These are phyloP conservation scores for Nyleta sp. DNA, from an alignment of 2,888 invertebrate genomes.

Conservation along the genomic window DNA sequence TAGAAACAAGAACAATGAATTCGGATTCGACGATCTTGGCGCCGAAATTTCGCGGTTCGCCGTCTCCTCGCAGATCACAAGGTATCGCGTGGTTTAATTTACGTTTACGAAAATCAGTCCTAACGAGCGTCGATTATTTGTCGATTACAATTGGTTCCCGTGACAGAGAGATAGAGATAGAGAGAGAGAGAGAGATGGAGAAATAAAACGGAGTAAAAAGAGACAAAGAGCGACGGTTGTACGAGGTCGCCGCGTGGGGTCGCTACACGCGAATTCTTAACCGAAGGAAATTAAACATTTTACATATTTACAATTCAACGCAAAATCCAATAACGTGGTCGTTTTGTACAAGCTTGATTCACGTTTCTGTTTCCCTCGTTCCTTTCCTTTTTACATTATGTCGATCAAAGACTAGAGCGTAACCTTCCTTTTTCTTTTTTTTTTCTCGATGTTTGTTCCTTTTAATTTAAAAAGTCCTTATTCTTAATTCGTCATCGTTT, in stretches of 20 bases:
- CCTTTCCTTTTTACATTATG: constrained; percentile 29
- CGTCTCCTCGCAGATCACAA: constrained; percentile 37
- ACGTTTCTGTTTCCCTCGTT: constrained; percentile 11
- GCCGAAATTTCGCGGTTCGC: constrained; percentile 31
- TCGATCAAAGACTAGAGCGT: constrained; percentile 54
- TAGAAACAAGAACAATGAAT: neutral
- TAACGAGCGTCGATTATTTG: constrained; percentile 57
- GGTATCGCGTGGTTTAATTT: constrained; percentile 37
- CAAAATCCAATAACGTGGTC: constrained; percentile 27
- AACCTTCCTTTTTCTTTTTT: too few relatives aligned
- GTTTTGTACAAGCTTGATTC: constrained; percentile 36
- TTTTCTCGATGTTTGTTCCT: constrained; percentile 8
- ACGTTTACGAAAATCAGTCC: constrained; percentile 58
- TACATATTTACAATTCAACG: constrained; percentile 54
- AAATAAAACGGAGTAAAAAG: neutral
- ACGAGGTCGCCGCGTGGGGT: constrained; percentile 24
- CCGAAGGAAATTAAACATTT: constrained; percentile 23
- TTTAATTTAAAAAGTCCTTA: constrained; percentile 4
- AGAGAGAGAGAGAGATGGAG: neutral
- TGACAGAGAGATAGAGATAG: constrained; percentile 24
- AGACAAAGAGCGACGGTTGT: constrained; percentile 1
- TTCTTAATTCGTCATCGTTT: constrained; percentile 1
- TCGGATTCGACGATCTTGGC: neutral
- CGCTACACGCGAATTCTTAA: constrained; percentile 24
- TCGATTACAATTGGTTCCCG: constrained; percentile 54